A percentile compares a stretch with the other conserved stretches of the same genome.
Conservation (phyloP, 2,113 vertebrate species). For the Meles meles region DNA sequence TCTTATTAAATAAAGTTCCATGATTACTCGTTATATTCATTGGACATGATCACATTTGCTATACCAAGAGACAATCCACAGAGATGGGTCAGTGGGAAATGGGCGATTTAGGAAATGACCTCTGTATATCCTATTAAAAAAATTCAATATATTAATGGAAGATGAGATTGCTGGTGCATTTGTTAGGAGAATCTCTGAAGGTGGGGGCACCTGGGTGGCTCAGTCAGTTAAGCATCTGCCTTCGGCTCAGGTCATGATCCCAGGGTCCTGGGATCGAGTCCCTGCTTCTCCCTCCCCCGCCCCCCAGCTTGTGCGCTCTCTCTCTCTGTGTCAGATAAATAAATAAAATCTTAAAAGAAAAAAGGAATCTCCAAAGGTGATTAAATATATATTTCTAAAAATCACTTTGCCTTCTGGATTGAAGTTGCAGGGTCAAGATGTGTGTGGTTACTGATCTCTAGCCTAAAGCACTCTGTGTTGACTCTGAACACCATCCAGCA, state of each 20-base stretch:
- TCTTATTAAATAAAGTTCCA: slow-evolving; percentile 31
- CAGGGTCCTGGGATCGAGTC: too few species aligned
- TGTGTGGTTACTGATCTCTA: not conserved
- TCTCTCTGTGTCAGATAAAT: too few species aligned
- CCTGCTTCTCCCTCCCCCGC: too few species aligned
- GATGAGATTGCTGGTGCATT: not conserved
- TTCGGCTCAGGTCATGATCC: too few species aligned
- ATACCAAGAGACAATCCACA: not conserved
- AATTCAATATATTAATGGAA: not conserved
- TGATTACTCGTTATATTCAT: slow-evolving; percentile 48
- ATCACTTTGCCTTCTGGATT: not conserved
- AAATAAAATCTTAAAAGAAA: too few species aligned
- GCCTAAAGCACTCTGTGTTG: not conserved
- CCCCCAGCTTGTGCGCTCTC: too few species aligned
- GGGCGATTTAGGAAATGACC: slow-evolving; percentile 47
- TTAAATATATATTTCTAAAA: not conserved
- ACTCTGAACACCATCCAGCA: not conserved
- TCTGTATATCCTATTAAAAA: slow-evolving; percentile 10
- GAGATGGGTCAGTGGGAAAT: slow-evolving; percentile 52
- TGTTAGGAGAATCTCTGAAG: not conserved
- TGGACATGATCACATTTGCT: slow-evolving; percentile 42
- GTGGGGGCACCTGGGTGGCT: not conserved
- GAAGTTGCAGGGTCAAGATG: not conserved
- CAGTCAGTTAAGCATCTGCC: too few species aligned
- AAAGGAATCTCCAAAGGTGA: not conserved